Base-by-base conservation (phyloP, 2,113 vertebrate species). In the Poeciliopsis occidentalis region DNA sequence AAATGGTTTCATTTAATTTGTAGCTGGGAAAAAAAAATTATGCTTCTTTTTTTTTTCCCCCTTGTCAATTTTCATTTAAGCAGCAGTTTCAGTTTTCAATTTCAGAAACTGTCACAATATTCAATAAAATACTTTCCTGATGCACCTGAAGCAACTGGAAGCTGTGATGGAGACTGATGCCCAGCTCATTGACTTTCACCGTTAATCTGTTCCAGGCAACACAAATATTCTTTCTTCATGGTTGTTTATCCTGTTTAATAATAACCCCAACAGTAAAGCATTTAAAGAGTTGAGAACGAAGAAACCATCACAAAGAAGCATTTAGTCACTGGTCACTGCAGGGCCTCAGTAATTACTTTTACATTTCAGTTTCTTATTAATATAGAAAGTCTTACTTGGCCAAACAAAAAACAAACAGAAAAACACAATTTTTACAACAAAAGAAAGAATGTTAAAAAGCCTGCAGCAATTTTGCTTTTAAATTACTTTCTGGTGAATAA, bases 321-420 rank as follows among this genome's bases (percentile, higher is more conserved):
- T n/a, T 57, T 29, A 12, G 8, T 61, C 0, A 29, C 60, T 17
- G 27, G 13, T 62, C 29, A 51, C 62, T 37, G 17, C 13, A 73
- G 62, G 0, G 71, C 12, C 32, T 12, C 10, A 27, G 44, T 26
- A 0, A 65, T 54, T 54, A 57, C 31, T 27, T 37, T 37, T 12
- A 37, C 10, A 3, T 37, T 37, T 11, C 10, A 37, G 30, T 62
- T 62, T 63, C 3, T 7, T 4, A 30, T 5, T 10, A 19, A 31
- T 10, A 17, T n/a, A n/a, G 22, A 24, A n/a, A 57, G 24, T 24
- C 19, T 57, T 7, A 24, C 24, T 57, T 57, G 51, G 8, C 8
- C 51, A 24, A 24, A 57, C 24, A 57, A 54, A 3, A 57, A 57
- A 24, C 22, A 37, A 11, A 1, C 10, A 37, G 0, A 37, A 11